Evolutionary conservation across 37 sponge, comb jelly and placozoan genomes (phyloP).

Genomic region (Agelas oroides): DNA sequence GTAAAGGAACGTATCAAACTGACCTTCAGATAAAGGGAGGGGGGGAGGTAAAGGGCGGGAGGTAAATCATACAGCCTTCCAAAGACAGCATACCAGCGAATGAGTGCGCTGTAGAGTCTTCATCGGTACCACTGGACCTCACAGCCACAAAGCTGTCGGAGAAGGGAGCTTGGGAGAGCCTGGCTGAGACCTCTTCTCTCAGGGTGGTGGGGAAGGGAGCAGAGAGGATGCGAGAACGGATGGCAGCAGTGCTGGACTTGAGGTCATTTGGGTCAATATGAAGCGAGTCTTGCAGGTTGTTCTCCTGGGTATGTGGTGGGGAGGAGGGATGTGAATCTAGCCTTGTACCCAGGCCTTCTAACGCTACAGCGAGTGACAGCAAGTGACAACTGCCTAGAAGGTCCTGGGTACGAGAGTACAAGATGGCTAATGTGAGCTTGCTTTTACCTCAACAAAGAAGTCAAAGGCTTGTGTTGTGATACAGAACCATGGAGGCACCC

Average conservation of each 20-base stretch:
- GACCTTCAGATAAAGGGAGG: constrained; percentile 43
- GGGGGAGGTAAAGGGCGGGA: too few relatives aligned
- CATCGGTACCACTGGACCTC: constrained; percentile 91
- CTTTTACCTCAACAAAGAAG: constrained; percentile 57
- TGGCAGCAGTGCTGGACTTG: constrained; percentile 19
- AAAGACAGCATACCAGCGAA: constrained; percentile 72
- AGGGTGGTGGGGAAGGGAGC: constrained; percentile 43
- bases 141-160: constrained; percentile 74
- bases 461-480: constrained; percentile 72
- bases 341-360: too few relatives aligned
- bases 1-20: constrained; percentile 89
- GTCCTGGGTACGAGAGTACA: background rate
- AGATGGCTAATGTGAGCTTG: too few relatives aligned
- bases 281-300: constrained; percentile 34
- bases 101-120: constrained; percentile 87
- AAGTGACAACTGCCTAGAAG: background rate
- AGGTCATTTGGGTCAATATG: constrained; percentile 38
- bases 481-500: constrained; percentile 83
- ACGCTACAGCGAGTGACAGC: too few relatives aligned
- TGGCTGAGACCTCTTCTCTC: constrained; percentile 23
- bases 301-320: constrained; percentile 43
- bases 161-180: constrained; percentile 44
- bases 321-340: too few relatives aligned
- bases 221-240: constrained; percentile 31
- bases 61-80: too few relatives aligned